phyloP scores from a whole-genome alignment of 1,140 invertebrate species.

The Tribolium castaneum region DNA sequence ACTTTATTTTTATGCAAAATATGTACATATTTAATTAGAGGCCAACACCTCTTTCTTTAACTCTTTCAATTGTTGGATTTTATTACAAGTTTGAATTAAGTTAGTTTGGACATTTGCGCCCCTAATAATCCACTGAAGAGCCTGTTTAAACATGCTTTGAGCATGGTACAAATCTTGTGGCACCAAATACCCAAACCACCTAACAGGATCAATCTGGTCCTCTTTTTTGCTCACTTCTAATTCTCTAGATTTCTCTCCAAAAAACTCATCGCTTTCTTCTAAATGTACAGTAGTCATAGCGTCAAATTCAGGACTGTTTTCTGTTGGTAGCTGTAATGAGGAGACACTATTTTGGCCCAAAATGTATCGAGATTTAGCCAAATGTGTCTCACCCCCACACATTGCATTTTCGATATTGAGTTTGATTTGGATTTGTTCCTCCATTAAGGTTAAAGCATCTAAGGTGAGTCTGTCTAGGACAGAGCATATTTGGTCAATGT shows the following conservation, averaged over 20 bases:
- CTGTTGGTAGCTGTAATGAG: slow-evolving; percentile 72
- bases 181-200: slow-evolving; percentile 81
- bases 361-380: slow-evolving; percentile 80
- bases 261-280: slow-evolving; percentile 61
- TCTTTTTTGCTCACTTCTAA: slow-evolving; percentile 62
- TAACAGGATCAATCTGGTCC: slow-evolving; percentile 70
- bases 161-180: slow-evolving; percentile 76
- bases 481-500: slow-evolving; percentile 64
- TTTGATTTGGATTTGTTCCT: slow-evolving; percentile 74
- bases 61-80: slow-evolving; percentile 63
- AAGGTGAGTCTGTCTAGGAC: slow-evolving; percentile 73
- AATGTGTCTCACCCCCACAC: slow-evolving; percentile 72
- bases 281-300: slow-evolving; percentile 66
- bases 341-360: slow-evolving; percentile 76
- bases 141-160: slow-evolving; percentile 74
- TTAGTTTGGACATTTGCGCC: slow-evolving; percentile 73
- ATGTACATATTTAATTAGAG: not conserved
- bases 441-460: slow-evolving; percentile 73
- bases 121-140: slow-evolving; percentile 71
- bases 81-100: slow-evolving; percentile 64
- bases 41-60: slow-evolving; percentile 53
- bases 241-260: slow-evolving; percentile 59
- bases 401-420: slow-evolving; percentile 73
- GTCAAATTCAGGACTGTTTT: slow-evolving; percentile 70
- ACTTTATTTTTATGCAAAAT: no score